Evolutionary conservation across 2,888 invertebrate species (phyloP), one percentile per base, ranked within the genome.

Genomic region (Itoplectis maculator): DNA sequence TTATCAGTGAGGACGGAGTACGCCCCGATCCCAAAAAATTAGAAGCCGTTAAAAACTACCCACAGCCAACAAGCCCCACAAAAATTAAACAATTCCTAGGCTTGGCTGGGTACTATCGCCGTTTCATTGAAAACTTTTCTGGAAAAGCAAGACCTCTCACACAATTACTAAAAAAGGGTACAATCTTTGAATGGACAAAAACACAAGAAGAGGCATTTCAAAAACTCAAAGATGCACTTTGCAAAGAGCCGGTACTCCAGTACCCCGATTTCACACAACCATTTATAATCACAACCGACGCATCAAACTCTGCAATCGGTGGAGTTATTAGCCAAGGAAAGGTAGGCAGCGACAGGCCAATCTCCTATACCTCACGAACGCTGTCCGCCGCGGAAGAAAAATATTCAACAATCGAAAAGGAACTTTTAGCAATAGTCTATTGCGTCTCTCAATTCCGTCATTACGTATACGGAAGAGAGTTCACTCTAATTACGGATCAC

Each of bases 51-150:
- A 37, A 59, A 56, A 76, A 87, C 40, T 88, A 86, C 40, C 87
- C 84, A 7, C 18, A 18, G 11, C 88, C 88, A 4, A 77, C 51
- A 13, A 82, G 59, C 18, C 65, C 76, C 0, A 86, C 79, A 45
- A 84, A 86, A 63, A 79, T 88, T 2, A 87, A 87, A 80, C 66
- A 78, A 37, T 91, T 90, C 49, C 49, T 90, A 23, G 91, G 91
- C 51, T 79, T 89, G 47, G 76, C 85, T 0, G 88, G 89, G 0
- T 92, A 91, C 76, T 92, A 92, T 51, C 63, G 91, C 0, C 81
- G 88, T 45, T 92, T 91, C 66, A 88, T 91, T 3, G 42, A 79
- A 18, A 70, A 88, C 42, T 91, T 89, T 15, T 72, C 78, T 4
- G 72, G 68, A 11, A 77, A 80, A 2, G 68, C 78, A 5, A 54